Evolutionary conservation across 2,888 invertebrate genomes (phyloP).

Genomic region (Melipona bicolor): DNA sequence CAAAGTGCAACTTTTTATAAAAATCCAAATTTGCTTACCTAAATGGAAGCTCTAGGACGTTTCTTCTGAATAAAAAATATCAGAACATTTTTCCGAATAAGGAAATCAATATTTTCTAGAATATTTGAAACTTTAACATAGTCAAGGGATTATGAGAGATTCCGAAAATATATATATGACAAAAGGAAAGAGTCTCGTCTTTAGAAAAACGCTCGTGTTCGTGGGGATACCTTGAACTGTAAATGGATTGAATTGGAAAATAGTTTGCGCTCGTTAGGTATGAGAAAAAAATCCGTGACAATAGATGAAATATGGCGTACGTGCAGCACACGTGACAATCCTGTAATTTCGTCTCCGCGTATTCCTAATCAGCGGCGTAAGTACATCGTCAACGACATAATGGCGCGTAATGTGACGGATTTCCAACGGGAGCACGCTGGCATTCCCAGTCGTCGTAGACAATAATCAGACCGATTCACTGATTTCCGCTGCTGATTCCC

Average conservation of each 20-base stretch:
- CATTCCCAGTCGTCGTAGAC: slow-evolving; percentile 31
- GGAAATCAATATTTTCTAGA: too few species aligned
- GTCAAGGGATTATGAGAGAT: too few species aligned
- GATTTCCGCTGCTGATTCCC: slow-evolving; percentile 50
- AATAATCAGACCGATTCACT: slow-evolving; percentile 59
- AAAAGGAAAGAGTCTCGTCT: too few species aligned
- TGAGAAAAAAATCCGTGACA: background rate
- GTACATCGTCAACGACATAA: slow-evolving; percentile 64
- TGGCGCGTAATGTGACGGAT: slow-evolving; percentile 62
- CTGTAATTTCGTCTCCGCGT: slow-evolving; percentile 51
- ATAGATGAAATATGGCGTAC: background rate
- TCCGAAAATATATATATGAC: too few species aligned
- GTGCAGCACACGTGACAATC: slow-evolving; percentile 23
- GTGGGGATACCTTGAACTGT: too few species aligned
- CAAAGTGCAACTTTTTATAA: too few species aligned
- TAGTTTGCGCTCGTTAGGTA: background rate
- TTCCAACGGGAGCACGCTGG: slow-evolving; percentile 49
- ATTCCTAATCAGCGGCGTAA: slow-evolving; percentile 62
- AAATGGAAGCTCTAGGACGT: too few species aligned
- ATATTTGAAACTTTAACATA: too few species aligned
- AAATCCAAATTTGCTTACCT: too few species aligned
- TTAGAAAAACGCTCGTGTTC: too few species aligned
- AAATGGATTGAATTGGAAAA: background rate
- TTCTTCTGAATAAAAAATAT: too few species aligned
- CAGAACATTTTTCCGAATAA: too few species aligned